Base-by-base conservation (phyloP, 2,888 invertebrate genomes). In the Nymphalis c-album region DNA sequence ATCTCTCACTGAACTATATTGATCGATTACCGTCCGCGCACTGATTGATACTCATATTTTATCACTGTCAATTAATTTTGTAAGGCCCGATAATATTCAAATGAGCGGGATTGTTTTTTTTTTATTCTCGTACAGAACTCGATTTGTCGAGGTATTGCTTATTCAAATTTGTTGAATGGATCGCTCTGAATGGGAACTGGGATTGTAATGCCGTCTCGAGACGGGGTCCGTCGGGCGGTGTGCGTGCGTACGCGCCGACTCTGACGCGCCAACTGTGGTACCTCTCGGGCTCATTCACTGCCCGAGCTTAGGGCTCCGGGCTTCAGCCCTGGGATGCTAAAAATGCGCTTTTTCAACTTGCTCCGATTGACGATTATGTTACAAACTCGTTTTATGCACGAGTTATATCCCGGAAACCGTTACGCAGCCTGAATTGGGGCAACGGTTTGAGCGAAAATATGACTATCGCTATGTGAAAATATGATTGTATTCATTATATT, bases 221-320 rank as follows among this genome's bases (percentile, higher is more conserved):
- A 20, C 31, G 45, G 16, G 18, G n/a, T 18, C 13, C n/a, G 26
- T 47, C 45, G 26, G 31, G n/a, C 22, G 7, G 13, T 46, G 35
- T 58, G 59, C 70, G 70, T 70, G 68, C 68, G 70, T 62, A 35
- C 70, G 59, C 70, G 75, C 73, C 82, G 83, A 76, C 77, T 60
- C 67, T 70, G 74, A 76, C 79, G 77, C 83, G 79, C 72, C 79
- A 80, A 87, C 86, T 87, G 85, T 63, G 70, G 60, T 48, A 10
- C 40, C 63, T 60, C 55, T 57, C 64, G 66, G 50, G 60, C 72
- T 65, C 71, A 73, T 72, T 71, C 66, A 66, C 48, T 35, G 60
- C 8, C 35, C 60, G 60, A 35, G 67, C 71, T 71, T 67, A 72
- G 69, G 72, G 65, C 72, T 71, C 67, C 63, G 71, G 65, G 62